Conservation (phyloP, 2,797 vertebrate species). For the Sitta carolinensis region DNA sequence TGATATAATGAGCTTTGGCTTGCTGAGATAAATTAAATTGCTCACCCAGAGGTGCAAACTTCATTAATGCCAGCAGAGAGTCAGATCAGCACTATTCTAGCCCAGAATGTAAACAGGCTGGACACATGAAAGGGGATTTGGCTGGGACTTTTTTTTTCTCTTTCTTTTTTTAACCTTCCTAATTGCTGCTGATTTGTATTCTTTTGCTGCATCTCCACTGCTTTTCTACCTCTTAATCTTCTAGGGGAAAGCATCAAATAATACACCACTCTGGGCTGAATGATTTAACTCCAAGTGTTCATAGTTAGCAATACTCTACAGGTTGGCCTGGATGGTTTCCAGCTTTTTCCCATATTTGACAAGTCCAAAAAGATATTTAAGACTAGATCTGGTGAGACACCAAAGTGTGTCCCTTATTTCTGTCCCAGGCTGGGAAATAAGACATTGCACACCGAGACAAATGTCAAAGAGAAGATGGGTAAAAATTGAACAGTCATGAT, state of each 20-base stretch:
- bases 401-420: background rate
- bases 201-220: background rate
- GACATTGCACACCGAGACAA: background rate
- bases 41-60: conserved; percentile 54
- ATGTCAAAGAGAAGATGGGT: background rate
- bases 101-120: conserved; percentile 21
- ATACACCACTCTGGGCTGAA: background rate
- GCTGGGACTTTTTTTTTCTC: background rate
- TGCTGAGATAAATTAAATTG: conserved; percentile 53
- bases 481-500: background rate
- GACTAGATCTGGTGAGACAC: background rate
- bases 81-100: background rate
- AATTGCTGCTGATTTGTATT: conserved; percentile 44
- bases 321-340: background rate
- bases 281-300: background rate
- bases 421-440: background rate
- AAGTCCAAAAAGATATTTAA: background rate
- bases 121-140: conserved; percentile 40
- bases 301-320: background rate
- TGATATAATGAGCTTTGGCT: conserved; percentile 49
- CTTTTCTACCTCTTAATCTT: background rate
- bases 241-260: background rate
- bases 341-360: background rate
- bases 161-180: conserved; percentile 36
- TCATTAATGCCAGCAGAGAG: conserved; percentile 47